Conservation (phyloP, 2,797 vertebrate genomes). For the Danio albolineatus region DNA sequence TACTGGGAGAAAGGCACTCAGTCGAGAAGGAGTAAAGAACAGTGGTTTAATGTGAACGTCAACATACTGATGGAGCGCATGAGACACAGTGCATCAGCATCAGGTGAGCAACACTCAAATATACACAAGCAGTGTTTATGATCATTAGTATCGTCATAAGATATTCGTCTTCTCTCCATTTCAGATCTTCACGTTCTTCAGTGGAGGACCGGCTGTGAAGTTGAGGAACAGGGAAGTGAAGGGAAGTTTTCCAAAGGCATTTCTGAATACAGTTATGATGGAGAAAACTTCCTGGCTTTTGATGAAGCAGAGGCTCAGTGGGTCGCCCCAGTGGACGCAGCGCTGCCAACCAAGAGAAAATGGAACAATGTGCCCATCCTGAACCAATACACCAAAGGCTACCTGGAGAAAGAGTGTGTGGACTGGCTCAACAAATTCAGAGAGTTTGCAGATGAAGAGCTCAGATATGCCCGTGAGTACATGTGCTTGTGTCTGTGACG, state of each 20-base stretch:
- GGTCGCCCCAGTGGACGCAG: conserved; percentile 24
- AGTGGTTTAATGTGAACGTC: conserved; percentile 73
- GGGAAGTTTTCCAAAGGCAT: neutral
- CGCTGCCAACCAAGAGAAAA: conserved; percentile 67
- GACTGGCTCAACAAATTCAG: conserved; percentile 71
- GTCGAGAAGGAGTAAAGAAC: conserved; percentile 62
- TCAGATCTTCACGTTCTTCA: conserved; percentile 70
- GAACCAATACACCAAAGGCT: conserved; percentile 78
- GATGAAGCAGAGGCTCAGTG: conserved; percentile 6
- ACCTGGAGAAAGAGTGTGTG: conserved; percentile 78
- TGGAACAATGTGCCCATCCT: conserved; percentile 73
- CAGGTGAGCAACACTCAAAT: conserved; percentile 42
- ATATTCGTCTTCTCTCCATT: neutral
- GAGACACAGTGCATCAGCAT: conserved; percentile 56
- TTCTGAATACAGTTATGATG: too few relatives aligned
- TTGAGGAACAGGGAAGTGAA: rapidly evolving
- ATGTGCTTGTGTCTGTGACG: neutral
- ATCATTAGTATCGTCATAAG: neutral
- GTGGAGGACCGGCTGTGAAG: conserved; percentile 71
- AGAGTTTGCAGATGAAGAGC: rapidly evolving
- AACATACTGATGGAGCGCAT: conserved; percentile 68
- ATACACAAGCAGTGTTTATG: too few relatives aligned
- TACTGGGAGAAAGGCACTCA: too few relatives aligned
- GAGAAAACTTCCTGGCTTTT: conserved; percentile 50
- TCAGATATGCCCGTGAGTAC: neutral